Evolutionary conservation across 2,113 vertebrate genomes (phyloP), one percentile per base, ranked within the genome.

Genomic region (Nettapus auritus): DNA sequence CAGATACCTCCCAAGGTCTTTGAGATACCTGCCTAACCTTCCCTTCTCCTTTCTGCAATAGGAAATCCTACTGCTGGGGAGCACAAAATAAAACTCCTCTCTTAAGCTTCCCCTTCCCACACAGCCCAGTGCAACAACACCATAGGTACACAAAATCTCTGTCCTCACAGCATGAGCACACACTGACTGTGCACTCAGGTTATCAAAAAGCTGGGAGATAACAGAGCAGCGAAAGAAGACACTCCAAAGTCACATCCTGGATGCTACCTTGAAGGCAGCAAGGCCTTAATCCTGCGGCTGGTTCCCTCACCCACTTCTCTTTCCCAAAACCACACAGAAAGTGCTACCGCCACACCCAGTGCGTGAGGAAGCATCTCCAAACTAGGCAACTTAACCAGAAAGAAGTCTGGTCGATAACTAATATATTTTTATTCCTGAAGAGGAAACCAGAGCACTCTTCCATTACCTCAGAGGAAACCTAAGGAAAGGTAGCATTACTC

Each of bases 381-480:
- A 82, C 11, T 67, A 71, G 29, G 64, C 31, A 89, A 60, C 36
- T 56, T 34, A 73, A 46, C n/a, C 29, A 38, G 33, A 69, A 90
- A 87, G 29, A 52, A 71, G 11, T 64, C 78, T 50, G 56, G 31
- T 79, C 60, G 42, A 20, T 46, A 93, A 88, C 4, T 8, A 83
- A 63, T 50, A 25, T 5, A 74, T 44, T 94, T 92, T 79, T 78
- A 70, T 52, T 90, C 26, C 71, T 62, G 25, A 93, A 69, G 59
- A 90, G 73, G 74, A 95, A 95, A 94, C 13, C 69, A 90, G 60
- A 86, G 29, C 33, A 17, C 69, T 84, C 82, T 84, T 89, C 66
- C 62, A 89, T 73, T 91, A 94, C 74, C 67, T 96, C 83, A 95
- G 71, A 95, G 50, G 71, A 95, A 95, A 93, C 26, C 48, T 80